phyloP scores from a whole-genome alignment of 2,888 invertebrate genomes.

The Callimorpha dominula region DNA sequence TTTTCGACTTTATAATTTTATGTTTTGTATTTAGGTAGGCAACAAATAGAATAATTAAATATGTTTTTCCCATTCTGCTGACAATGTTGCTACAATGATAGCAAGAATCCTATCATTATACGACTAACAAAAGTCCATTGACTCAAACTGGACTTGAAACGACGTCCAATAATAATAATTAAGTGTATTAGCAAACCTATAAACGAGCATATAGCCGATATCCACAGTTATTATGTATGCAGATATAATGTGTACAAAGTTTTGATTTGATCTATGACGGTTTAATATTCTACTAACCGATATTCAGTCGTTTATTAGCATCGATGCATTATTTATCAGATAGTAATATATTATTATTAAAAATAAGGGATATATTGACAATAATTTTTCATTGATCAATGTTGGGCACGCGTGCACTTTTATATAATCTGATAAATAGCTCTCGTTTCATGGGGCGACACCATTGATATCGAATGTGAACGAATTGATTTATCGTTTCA shows the following conservation, averaged over 20 bases:
- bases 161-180: slow-evolving; percentile 45
- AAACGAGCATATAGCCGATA: slow-evolving; percentile 66
- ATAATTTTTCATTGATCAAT: slow-evolving; percentile 77
- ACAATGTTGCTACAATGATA: background rate
- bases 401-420: slow-evolving; percentile 74
- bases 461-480: slow-evolving; percentile 73
- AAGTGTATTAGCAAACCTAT: slow-evolving; percentile 29
- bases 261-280: slow-evolving; percentile 69
- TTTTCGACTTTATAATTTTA: no score
- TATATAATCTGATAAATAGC: slow-evolving; percentile 79
- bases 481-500: slow-evolving; percentile 77
- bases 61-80: no score
- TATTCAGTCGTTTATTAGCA: slow-evolving; percentile 57
- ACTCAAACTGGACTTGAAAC: slow-evolving; percentile 1
- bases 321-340: slow-evolving; percentile 56
- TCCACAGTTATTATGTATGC: slow-evolving; percentile 69
- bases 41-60: no score
- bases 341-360: slow-evolving; percentile 74
- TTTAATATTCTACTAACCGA: slow-evolving; percentile 80
- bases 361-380: slow-evolving; percentile 76
- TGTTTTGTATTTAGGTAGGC: no score
- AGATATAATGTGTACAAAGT: slow-evolving; percentile 68
- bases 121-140: background rate
- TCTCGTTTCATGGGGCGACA: slow-evolving; percentile 73
- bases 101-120: background rate